A percentile compares a stretch with the other conserved stretches of the same genome.
These are phyloP conservation scores for Drosophila serrata DNA, from an alignment of 1,140 invertebrate genomes.

Conservation along the genomic window DNA sequence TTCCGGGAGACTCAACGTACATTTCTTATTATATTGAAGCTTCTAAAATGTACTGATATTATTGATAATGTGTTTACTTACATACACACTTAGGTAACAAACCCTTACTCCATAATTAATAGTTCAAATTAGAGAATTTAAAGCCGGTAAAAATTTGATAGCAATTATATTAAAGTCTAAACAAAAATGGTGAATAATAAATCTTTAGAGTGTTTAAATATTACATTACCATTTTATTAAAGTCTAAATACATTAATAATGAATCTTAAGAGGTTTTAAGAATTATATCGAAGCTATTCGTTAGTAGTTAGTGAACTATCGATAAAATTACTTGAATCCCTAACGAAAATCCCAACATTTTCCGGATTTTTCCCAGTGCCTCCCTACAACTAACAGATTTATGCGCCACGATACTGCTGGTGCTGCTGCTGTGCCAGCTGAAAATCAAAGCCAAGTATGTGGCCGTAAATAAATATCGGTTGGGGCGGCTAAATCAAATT, in stretches of 20 bases:
- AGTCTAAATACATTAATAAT: background rate
- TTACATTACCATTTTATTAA: too few relatives aligned
- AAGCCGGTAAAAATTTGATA: too few relatives aligned
- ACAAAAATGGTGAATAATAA: background rate
- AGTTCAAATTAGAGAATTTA: too few relatives aligned
- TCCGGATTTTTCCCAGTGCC: conserved; percentile 16
- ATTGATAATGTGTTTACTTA: too few relatives aligned
- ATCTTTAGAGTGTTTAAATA: too few relatives aligned
- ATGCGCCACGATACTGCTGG: conserved; percentile 38
- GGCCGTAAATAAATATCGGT: conserved; percentile 77
- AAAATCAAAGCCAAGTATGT: conserved; percentile 72
- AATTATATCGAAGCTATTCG: background rate
- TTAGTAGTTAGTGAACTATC: too few relatives aligned
- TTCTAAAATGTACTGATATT: too few relatives aligned
- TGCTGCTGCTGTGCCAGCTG: conserved; percentile 58
- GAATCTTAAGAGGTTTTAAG: background rate
- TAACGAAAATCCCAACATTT: background rate
- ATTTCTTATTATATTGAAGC: too few relatives aligned
- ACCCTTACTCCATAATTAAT: background rate
- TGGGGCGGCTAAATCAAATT: conserved; percentile 69
- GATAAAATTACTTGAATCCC: background rate
- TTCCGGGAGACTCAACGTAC: too few relatives aligned
- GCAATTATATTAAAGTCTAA: background rate
- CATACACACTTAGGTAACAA: too few relatives aligned
- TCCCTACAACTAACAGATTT: conserved; percentile 40